Evolutionary conservation across 2,113 vertebrate species (phyloP), one percentile per base, ranked within the genome.

Genomic region (Cynocephalus volans): DNA sequence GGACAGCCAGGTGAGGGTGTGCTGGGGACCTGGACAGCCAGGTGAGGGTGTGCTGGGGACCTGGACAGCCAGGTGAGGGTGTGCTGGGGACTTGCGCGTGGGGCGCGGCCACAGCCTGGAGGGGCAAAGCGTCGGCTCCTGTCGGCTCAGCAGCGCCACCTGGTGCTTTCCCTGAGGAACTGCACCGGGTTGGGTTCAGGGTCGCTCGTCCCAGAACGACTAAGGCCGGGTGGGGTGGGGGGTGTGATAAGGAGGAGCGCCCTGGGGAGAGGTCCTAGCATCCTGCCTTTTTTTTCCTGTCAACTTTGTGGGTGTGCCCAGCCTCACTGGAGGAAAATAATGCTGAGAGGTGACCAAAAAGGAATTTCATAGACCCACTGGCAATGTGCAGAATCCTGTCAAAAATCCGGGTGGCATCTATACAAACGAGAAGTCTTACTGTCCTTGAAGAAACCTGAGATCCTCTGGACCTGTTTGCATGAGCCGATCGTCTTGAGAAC

Each of bases 61-160:
- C n/a, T n/a, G n/a, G n/a, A 10, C 13, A 17, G 12, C 15, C 52
- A 4, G 50, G 14, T 28, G 31, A 31, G 64, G 31, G 8, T 21
- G 31, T 0, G 65, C 56, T 3, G 15, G 15, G 62, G 3, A 5
- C 28, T 45, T 10, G 4, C 12, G 4, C 1, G 11, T 7, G 3
- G 23, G 1, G 24, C 41, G 45, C 0, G 5, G 2, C 45, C 7
- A 0, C 13, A 10, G 18, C 13, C 9, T 1, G 36, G 50, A 24
- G 17, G 60, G 31, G 1, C 6, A 0, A 11, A 41, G 48, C 45
- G 0, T 58, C 13, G 0, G 5, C 24, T 19, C 13, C 1, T 69
- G 54, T 18, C 24, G 0, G 19, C 48, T 33, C 80, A 24, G 82
- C 18, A 28, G 50, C 41, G 19, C 83, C 96, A 50, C 48, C 81